Evolutionary conservation across 2,113 vertebrate species (phyloP), one percentile per base, ranked within the genome.

Genomic region (Sinocyclocheilus anophthalmus): DNA sequence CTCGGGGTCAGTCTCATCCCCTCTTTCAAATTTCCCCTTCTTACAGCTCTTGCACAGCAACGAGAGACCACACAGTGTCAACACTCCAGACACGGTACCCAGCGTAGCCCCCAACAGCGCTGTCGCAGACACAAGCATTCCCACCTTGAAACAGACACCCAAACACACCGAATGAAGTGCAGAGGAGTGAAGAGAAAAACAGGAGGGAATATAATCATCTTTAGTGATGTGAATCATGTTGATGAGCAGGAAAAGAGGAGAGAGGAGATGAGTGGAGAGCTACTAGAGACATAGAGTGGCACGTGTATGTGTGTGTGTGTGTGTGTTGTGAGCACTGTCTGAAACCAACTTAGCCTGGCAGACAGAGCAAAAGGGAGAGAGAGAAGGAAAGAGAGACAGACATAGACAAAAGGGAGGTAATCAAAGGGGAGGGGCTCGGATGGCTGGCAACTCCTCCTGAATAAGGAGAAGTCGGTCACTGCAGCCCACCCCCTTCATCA

Each of bases 91-190:
- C 86, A 95, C 95, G 5, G 95, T 95, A 88, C 96, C 96, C 90
- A 96, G 93, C 61, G 95, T 95, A 90, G 95, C 95, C 86, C 96
- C 96, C 91, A 97, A 93, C 77, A 96, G 94, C 75, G 95, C 90
- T 18, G 95, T 94, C 88, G 90, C 92, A 24, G 95, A 95, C 67
- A 96, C 86, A 88, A 97, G 94, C 96, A 96, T 96, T 81, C 89
- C 84, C 0, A 2, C 81, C 30, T 14, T 42, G n/a, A 50, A 84
- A 42, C 81, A 57, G 69, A 59, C 53, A 83, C 48, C 48, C 81
- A 70, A 72, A 83, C 65, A 83, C 80, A 82, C 80, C 24, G 65
- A 84, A 73, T 24, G 53, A 84, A 73, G 79, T 67, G 61, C 33
- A 85, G 63, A 83, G 37, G 65, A 87, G 39, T 73, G 48, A 67